Evolutionary conservation across 2,888 invertebrate species (phyloP).

Genomic region (Nemotelus nigrinus): DNA sequence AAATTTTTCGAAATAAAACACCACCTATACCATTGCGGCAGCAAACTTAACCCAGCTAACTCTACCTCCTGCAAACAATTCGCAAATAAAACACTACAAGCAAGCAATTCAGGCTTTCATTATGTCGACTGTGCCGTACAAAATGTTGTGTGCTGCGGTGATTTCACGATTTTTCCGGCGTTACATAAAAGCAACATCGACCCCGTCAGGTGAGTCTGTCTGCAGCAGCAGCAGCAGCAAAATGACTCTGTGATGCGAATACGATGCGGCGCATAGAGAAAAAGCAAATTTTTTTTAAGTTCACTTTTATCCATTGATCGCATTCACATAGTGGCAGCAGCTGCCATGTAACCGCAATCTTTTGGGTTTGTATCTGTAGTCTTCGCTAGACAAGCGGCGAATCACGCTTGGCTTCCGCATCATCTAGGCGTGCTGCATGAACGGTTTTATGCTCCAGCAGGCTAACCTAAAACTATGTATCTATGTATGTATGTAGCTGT

Average conservation of each 20-base stretch:
- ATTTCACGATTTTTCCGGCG: constrained; percentile 43
- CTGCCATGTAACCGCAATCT: no score
- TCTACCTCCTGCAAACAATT: not conserved
- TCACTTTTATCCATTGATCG: constrained; percentile 11
- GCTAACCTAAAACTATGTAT: no score
- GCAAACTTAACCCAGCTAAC: no score
- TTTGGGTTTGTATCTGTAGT: no score
- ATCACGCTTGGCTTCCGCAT: no score
- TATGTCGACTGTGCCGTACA: constrained; percentile 7
- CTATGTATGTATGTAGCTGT: no score
- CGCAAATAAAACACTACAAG: constrained; percentile 32
- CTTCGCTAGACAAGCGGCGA: no score
- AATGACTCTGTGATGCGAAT: no score
- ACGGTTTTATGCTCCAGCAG: no score
- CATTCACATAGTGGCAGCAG: not conserved
- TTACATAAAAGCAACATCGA: constrained; percentile 48
- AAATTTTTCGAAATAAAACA: not conserved
- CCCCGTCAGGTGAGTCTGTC: constrained; percentile 41
- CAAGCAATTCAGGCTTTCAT: constrained; percentile 24
- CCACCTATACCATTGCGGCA: not conserved
- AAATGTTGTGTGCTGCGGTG: not conserved
- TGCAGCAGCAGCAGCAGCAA: not conserved
- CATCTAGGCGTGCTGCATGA: no score
- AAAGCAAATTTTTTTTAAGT: no score
- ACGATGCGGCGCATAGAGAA: no score